phyloP scores from a whole-genome alignment of 2,888 invertebrate genomes.

The Torymus tubicola region DNA sequence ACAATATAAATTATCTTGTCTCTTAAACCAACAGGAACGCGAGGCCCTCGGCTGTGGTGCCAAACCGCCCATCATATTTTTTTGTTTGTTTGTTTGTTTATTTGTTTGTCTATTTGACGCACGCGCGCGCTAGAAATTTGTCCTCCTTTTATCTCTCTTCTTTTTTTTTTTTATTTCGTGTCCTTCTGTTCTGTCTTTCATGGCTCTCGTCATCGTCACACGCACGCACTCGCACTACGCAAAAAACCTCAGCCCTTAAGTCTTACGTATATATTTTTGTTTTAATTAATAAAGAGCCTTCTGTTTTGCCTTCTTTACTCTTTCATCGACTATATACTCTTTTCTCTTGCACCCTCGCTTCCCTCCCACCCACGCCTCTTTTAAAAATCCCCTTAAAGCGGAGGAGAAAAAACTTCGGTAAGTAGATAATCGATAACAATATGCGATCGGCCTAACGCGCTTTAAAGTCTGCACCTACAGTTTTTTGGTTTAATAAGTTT shows the following conservation, averaged over 20 bases:
- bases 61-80: constrained; percentile 42
- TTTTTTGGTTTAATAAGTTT: constrained; percentile 28
- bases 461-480: constrained; percentile 47
- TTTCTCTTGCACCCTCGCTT: background rate
- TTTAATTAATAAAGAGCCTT: constrained; percentile 45
- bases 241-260: constrained; percentile 63
- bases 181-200: constrained; percentile 28
- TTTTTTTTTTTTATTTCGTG: constrained; percentile 43
- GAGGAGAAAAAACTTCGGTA: constrained; percentile 65
- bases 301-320: constrained; percentile 11
- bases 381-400: constrained; percentile 66
- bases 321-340: background rate
- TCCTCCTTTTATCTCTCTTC: constrained; percentile 1
- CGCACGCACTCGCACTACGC: constrained; percentile 47
- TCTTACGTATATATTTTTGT: constrained; percentile 58
- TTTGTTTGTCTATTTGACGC: background rate
- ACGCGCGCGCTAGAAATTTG: constrained; percentile 20
- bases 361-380: constrained; percentile 14
- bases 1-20: constrained; percentile 71
- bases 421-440: constrained; percentile 68
- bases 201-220: constrained; percentile 61
- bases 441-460: constrained; percentile 60
- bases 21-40: constrained; percentile 63
- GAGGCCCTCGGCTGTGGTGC: constrained; percentile 61
- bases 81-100: constrained; percentile 10